Base-by-base conservation (phyloP, 2,888 invertebrate genomes). In the Drosophila kanekoi region DNA sequence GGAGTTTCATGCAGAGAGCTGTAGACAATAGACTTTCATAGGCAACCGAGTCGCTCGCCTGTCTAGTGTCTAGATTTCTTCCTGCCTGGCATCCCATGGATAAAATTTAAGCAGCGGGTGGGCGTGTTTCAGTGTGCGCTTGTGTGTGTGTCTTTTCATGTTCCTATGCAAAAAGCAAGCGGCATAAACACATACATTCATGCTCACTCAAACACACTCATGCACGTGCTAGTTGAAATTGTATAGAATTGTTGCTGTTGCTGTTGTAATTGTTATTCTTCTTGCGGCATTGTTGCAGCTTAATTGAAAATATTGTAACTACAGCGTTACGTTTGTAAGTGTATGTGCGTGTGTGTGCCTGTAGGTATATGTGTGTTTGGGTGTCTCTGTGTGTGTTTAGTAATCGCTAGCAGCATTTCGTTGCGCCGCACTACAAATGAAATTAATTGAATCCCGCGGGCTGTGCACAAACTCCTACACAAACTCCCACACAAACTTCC, bases 231-330 rank as follows among this genome's bases (percentile, higher is more conserved):
- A 38, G 56, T 61, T 64, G 63, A 59, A 71, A 64, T 58, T 52
- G 54, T 56, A 57, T 59, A 47, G 61, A 72, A 64, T 49, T 64
- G 23, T 60, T 62, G 58, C 51, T 66, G 60, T 18, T 65, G 68
- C 64, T 75, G 56, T 63, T 84, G 82, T 72, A 87, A 87, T 81
- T 86, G 88, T 87, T 86, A 77, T 85, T 86, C 85, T 87, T 87
- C 83, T 81, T 74, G 72, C 67, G 79, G 86, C 76, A 87, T 81
- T 79, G 85, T 83, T 86, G 81, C 73, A 77, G 72, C 85, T 86
- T 87, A 86, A 86, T 86, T 86, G 85, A 83, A 87, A 87, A 86
- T 86, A 86, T 84, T 86, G 81, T 81, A 81, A 83, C 73, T 74
- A 76, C 67, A 72, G 58, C 43, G 45, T 18, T 57, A 44, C 60